A percentile compares a stretch with the other conserved stretches of the same genome.
phyloP scores from a whole-genome alignment of 2,888 invertebrate genomes.

The Pharmacophagus antenor region DNA sequence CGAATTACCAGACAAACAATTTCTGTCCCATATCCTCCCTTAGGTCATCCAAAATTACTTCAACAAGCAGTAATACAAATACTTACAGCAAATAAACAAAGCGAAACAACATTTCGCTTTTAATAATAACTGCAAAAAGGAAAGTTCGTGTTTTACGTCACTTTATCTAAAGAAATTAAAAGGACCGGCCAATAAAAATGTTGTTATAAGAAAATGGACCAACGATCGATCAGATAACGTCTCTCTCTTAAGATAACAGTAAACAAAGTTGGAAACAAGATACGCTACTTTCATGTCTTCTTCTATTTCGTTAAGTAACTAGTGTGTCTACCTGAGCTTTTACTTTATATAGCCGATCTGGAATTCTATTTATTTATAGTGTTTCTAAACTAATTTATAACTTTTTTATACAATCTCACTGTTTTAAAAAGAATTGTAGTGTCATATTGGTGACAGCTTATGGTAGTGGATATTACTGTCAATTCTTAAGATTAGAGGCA shows the following conservation, averaged over 20 bases:
- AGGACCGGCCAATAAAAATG: conserved; percentile 49
- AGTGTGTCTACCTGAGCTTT: conserved; percentile 36
- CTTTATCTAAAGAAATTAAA: conserved; percentile 45
- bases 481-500: too few species aligned
- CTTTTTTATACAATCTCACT: neutral
- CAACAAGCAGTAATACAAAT: too few species aligned
- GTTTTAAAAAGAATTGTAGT: neutral
- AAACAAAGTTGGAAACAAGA: conserved; percentile 52
- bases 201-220: conserved; percentile 52
- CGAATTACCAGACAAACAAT: too few species aligned
- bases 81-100: too few species aligned
- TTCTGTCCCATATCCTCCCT: too few species aligned
- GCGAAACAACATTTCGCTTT: neutral
- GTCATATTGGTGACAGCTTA: too few species aligned
- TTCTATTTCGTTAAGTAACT: conserved; percentile 28
- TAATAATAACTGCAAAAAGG: neutral
- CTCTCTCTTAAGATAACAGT: conserved; percentile 52
- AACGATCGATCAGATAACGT: conserved; percentile 38
- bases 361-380: conserved; percentile 14
- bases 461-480: too few species aligned
- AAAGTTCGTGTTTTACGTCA: conserved; percentile 29
- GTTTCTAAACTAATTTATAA: neutral
- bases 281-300: conserved; percentile 49
- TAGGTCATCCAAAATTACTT: too few species aligned
- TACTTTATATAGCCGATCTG: conserved; percentile 22